These are phyloP conservation scores for Aphidius gifuensis DNA, from an alignment of 1,140 invertebrate species.

Conservation along the genomic window DNA sequence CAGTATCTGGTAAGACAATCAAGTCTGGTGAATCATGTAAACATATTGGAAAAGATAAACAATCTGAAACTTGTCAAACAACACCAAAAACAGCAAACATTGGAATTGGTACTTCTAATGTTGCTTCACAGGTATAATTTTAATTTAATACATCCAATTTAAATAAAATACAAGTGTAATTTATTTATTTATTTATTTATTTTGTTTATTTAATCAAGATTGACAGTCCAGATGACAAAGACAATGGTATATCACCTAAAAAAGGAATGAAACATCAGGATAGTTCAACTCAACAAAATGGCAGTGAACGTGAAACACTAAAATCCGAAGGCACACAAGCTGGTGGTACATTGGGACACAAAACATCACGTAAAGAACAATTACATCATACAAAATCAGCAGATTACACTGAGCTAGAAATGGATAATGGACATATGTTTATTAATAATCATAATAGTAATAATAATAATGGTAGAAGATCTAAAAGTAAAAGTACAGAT, in stretches of 20 bases:
- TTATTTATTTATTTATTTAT: neutral
- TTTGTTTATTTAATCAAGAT: conserved; percentile 33
- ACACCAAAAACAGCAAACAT: conserved; percentile 53
- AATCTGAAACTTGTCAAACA: conserved; percentile 50
- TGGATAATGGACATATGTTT: conserved; percentile 58
- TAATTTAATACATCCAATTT: neutral
- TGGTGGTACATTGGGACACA: conserved; percentile 64
- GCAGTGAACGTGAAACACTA: conserved; percentile 48
- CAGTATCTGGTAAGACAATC: conserved; percentile 43
- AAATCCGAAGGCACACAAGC: conserved; percentile 81
- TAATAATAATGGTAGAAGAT: conserved; percentile 67
- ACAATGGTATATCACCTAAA: conserved; percentile 44
- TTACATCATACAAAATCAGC: conserved; percentile 70
- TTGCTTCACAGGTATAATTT: conserved; percentile 53
- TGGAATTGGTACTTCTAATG: conserved; percentile 58
- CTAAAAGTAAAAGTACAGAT: conserved; percentile 84
- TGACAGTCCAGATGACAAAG: conserved; percentile 56
- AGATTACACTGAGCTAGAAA: conserved; percentile 73
- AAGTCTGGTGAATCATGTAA: conserved; percentile 41
- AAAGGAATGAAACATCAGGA: conserved; percentile 55
- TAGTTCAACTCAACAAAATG: conserved; percentile 56
- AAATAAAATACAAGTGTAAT: neutral
- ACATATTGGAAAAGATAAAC: conserved; percentile 48
- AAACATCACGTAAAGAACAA: conserved; percentile 65
- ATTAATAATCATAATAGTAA: conserved; percentile 71